Evolutionary conservation across 2,797 vertebrate genomes (phyloP).

Genomic region (Anniella stebbinsi): DNA sequence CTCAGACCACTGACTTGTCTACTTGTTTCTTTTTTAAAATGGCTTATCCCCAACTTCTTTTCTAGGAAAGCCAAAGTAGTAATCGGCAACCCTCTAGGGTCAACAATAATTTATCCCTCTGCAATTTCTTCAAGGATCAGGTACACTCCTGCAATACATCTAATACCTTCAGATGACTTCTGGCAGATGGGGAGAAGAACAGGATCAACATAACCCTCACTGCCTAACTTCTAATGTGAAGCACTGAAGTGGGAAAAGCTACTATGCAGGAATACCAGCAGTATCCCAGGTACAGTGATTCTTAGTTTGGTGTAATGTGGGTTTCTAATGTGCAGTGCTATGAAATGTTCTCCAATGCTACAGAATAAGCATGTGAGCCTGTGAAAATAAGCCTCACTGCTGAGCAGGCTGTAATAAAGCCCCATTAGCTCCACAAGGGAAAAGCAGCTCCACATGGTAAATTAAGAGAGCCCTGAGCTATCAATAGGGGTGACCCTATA

Average conservation of each 20-base stretch:
- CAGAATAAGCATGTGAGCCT: background rate
- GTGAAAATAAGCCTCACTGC: background rate
- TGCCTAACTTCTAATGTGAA: background rate
- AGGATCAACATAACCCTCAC: background rate
- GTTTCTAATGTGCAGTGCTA: background rate
- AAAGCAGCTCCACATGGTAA: background rate
- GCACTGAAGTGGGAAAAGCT: background rate
- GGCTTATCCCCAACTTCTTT: background rate
- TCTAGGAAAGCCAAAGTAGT: background rate
- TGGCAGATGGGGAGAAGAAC: background rate
- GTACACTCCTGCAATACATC: background rate
- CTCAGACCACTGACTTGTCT: constrained; percentile 12
- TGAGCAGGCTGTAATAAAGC: background rate
- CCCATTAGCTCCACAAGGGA: background rate
- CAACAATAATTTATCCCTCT: background rate
- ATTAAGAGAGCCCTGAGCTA: too few relatives aligned
- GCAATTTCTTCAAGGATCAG: constrained; percentile 3
- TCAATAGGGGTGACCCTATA: background rate
- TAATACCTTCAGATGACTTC: background rate
- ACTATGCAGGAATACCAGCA: background rate
- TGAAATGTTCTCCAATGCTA: background rate
- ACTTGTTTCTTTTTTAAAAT: background rate
- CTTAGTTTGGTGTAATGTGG: background rate
- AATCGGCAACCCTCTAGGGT: too few relatives aligned
- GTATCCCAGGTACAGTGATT: background rate